phyloP scores from a whole-genome alignment of 2,888 invertebrate species.

The Villa cingulata region DNA sequence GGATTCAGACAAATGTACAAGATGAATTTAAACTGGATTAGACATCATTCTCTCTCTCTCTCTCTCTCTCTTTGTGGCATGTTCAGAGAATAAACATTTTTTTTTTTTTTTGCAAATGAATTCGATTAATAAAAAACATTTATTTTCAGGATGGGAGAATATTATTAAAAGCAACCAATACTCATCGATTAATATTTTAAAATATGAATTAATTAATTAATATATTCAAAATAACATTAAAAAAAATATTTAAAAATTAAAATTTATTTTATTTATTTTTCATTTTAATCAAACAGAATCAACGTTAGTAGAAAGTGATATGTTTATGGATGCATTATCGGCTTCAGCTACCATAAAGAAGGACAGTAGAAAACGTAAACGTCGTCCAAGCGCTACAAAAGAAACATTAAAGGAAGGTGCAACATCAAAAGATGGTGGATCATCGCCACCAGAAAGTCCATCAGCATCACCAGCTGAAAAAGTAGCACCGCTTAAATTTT shows the following conservation, averaged over 20 bases:
- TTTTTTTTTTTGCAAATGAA: no score
- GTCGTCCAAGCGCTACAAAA: slow-evolving; percentile 49
- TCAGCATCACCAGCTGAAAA: slow-evolving; percentile 18
- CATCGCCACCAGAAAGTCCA: slow-evolving; percentile 43
- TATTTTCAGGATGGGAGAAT: no score
- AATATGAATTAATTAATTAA: no score
- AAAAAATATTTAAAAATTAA: neutral
- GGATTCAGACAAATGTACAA: no score
- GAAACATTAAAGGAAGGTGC: slow-evolving; percentile 40
- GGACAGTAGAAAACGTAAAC: slow-evolving; percentile 65
- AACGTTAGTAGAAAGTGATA: slow-evolving; percentile 75
- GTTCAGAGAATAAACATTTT: no score
- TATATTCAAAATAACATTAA: neutral
- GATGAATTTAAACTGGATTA: no score
- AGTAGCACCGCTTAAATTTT: slow-evolving; percentile 61
- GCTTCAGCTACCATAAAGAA: slow-evolving; percentile 60
- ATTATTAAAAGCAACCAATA: neutral
- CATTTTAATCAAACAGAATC: slow-evolving; percentile 44
- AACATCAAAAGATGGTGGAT: slow-evolving; percentile 27
- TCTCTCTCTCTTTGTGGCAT: no score
- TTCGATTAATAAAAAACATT: no score
- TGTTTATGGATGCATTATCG: slow-evolving; percentile 84
- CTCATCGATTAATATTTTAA: neutral
- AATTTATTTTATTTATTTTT: neutral
- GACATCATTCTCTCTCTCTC: no score